phyloP scores from a whole-genome alignment of 2,888 invertebrate species.

The Leucoma salicis region DNA sequence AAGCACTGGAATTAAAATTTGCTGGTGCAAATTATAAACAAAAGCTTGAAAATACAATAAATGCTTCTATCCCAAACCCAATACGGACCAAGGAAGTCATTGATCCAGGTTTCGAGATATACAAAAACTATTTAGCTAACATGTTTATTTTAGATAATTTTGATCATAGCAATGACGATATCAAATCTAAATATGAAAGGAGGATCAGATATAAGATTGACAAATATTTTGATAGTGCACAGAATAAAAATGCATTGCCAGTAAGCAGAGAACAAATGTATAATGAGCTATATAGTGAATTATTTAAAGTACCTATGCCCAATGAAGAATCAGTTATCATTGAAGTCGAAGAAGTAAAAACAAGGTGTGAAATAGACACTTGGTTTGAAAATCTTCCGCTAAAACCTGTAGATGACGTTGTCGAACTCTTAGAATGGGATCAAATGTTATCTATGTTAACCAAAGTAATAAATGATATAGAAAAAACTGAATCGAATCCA shows the following conservation, averaged over 20 bases:
- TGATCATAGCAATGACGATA: slow-evolving; percentile 47
- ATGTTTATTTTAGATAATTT: slow-evolving; percentile 62
- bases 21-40: slow-evolving; percentile 52
- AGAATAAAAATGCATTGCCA: slow-evolving; percentile 43
- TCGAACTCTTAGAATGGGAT: slow-evolving; percentile 46
- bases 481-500: slow-evolving; percentile 35
- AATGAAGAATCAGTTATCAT: slow-evolving; percentile 40
- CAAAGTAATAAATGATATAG: slow-evolving; percentile 52
- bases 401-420: slow-evolving; percentile 27
- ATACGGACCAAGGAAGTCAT: slow-evolving; percentile 24
- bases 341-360: slow-evolving; percentile 59
- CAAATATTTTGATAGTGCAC: slow-evolving; percentile 44
- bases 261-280: slow-evolving; percentile 48
- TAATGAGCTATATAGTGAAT: slow-evolving; percentile 49
- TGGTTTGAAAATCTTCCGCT: slow-evolving; percentile 58
- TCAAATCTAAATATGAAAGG: slow-evolving; percentile 49
- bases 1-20: slow-evolving; percentile 38
- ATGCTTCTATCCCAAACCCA: slow-evolving; percentile 49
- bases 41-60: slow-evolving; percentile 50
- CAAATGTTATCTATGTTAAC: slow-evolving; percentile 49
- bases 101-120: slow-evolving; percentile 58
- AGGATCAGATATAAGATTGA: slow-evolving; percentile 45
- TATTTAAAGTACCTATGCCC: slow-evolving; percentile 54
- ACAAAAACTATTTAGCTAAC: slow-evolving; percentile 52
- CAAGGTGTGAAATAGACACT: slow-evolving; percentile 51